Evolutionary conservation across 2,797 vertebrate species (phyloP).

Genomic region (Phataginus tetradactyla): DNA sequence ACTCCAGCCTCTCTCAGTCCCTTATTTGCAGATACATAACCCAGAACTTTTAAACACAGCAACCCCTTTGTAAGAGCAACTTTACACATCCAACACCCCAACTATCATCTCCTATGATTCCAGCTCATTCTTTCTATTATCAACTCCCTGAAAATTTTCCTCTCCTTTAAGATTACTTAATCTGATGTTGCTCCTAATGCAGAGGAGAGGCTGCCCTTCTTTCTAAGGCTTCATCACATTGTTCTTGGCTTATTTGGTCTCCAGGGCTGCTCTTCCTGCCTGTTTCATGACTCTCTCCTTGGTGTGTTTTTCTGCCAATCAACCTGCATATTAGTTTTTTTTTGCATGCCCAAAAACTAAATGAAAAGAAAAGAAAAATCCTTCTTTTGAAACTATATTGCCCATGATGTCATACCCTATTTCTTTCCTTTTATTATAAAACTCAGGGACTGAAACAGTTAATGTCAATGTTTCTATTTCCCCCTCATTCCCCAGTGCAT

Average conservation of each 20-base stretch:
- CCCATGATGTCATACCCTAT: background rate
- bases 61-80: background rate
- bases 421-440: background rate
- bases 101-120: background rate
- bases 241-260: background rate
- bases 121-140: background rate
- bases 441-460: background rate
- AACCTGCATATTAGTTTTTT: background rate
- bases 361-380: background rate
- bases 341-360: no score
- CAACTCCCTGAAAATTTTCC: background rate
- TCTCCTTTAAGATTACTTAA: background rate
- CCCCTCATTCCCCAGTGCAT: background rate
- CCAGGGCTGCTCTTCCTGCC: accelerated
- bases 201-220: background rate
- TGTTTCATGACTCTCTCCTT: background rate
- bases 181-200: background rate
- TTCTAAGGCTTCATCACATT: background rate
- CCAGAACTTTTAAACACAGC: background rate
- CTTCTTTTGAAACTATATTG: background rate
- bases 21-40: background rate
- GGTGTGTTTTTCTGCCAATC: background rate
- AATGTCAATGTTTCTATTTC: conserved; percentile 28
- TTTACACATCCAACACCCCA: background rate
- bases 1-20: background rate